These are phyloP conservation scores for Xanthorhoe designata DNA, from an alignment of 2,888 invertebrate species.

Conservation along the genomic window DNA sequence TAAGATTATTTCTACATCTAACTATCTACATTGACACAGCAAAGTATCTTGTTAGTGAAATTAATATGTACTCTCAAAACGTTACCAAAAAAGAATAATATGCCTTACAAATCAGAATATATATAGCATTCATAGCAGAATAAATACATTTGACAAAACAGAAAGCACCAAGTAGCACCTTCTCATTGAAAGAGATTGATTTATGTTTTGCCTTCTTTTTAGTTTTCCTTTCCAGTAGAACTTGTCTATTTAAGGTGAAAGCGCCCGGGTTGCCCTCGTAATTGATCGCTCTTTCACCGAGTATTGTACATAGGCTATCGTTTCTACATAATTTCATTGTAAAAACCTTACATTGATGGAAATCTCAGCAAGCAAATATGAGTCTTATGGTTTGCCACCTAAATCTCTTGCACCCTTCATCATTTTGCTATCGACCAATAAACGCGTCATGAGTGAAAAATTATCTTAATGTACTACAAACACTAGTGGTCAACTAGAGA, in stretches of 20 bases:
- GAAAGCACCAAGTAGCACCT: not conserved
- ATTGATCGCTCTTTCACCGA: no score
- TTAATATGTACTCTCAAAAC: not conserved
- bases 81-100: not conserved
- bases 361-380: no score
- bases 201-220: no score
- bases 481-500: not conserved
- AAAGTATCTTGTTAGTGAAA: not conserved
- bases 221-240: not conserved
- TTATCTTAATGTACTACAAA: not conserved
- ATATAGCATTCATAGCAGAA: constrained; percentile 1
- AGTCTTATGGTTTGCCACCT: no score
- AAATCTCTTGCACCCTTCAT: not conserved
- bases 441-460: not conserved
- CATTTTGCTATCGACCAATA: not conserved
- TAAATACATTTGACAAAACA: not conserved
- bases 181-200: not conserved
- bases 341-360: no score
- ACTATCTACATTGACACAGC: constrained; percentile 1
- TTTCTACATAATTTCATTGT: no score
- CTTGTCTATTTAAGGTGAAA: no score
- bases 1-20: constrained; percentile 1
- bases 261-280: no score
- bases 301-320: no score
- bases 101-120: not conserved